phyloP scores from a whole-genome alignment of 2,888 invertebrate species.

The Campoletis raptor region DNA sequence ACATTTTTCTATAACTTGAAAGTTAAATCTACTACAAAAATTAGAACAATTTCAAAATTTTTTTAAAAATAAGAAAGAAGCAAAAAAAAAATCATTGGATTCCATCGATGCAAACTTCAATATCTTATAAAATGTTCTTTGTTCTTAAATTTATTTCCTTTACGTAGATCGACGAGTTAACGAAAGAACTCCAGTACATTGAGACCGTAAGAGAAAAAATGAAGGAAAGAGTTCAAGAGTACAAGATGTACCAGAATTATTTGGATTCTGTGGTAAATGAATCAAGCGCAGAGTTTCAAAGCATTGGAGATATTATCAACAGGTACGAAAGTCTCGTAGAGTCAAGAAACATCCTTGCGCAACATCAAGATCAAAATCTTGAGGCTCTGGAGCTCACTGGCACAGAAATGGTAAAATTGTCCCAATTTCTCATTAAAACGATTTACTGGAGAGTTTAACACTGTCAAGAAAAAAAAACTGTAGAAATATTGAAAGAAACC shows the following conservation, averaged over 20 bases:
- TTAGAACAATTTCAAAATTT: no score
- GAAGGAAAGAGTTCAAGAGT: conserved; percentile 87
- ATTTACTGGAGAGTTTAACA: neutral
- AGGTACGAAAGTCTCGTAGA: conserved; percentile 88
- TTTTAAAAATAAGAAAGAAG: no score
- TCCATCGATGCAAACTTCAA: no score
- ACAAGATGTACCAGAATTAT: conserved; percentile 88
- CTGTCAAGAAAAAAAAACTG: neutral
- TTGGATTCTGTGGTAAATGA: conserved; percentile 86
- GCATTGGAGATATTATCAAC: conserved; percentile 88
- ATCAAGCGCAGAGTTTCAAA: conserved; percentile 86
- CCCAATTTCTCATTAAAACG: neutral
- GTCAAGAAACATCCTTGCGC: conserved; percentile 86
- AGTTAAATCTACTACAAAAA: neutral
- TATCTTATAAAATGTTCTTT: no score
- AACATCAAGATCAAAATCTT: conserved; percentile 86
- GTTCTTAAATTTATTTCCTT: conserved; percentile 1
- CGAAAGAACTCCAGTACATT: conserved; percentile 85
- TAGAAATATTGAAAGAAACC: neutral
- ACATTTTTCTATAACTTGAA: no score
- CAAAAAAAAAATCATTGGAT: neutral
- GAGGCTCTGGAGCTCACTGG: conserved; percentile 87
- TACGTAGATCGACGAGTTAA: conserved; percentile 85
- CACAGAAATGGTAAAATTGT: conserved; percentile 85
- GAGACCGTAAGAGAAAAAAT: conserved; percentile 86